Conservation (phyloP, 1,140 invertebrate species). For the Eupristina koningsbergeri region DNA sequence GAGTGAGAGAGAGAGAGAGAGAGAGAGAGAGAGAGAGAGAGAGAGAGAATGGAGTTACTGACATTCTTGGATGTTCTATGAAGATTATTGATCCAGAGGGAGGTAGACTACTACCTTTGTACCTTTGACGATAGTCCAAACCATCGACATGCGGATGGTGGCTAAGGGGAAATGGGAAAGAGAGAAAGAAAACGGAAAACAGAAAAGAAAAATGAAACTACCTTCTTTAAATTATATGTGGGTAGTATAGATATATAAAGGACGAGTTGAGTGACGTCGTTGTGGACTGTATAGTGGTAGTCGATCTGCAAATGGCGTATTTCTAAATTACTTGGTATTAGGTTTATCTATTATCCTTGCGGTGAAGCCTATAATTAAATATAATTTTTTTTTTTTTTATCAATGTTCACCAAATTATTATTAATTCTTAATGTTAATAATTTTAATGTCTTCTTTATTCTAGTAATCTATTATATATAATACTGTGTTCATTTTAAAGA, state of each 20-base stretch:
- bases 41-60: neutral
- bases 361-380: neutral
- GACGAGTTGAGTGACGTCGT: neutral
- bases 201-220: neutral
- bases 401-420: neutral
- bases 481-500: too few relatives aligned
- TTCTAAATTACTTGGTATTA: neutral
- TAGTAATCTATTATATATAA: too few relatives aligned
- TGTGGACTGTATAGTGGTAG: neutral
- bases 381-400: neutral
- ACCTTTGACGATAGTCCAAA: constrained; percentile 52
- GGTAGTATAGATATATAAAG: neutral
- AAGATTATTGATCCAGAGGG: constrained; percentile 69
- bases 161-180: neutral
- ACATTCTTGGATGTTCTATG: constrained; percentile 65
- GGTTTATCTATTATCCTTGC: neutral
- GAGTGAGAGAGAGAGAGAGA: neutral
- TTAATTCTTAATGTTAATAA: neutral
- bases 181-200: neutral
- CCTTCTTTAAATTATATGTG: neutral
- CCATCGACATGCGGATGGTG: constrained; percentile 16
- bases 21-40: neutral
- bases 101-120: constrained; percentile 58
- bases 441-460: too few relatives aligned
- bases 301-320: neutral